A percentile compares a stretch with the other conserved stretches of the same genome.
Conservation (phyloP, 2,888 invertebrate genomes). For the Epinotia bilunana region DNA sequence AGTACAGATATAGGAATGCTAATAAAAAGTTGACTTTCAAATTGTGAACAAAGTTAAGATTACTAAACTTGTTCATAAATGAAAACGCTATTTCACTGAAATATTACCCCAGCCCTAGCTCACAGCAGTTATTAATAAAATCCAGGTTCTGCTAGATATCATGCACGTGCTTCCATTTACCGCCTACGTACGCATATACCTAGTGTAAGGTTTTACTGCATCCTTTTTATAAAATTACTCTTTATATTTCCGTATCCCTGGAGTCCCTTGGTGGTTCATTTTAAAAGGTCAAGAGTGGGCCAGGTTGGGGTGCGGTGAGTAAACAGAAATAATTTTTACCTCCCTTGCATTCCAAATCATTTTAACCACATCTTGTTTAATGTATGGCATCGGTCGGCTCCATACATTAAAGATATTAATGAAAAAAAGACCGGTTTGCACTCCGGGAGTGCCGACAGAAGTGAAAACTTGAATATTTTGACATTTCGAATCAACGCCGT, state of each 20-base stretch:
- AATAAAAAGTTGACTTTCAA: too few species aligned
- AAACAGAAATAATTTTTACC: not conserved
- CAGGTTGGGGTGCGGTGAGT: not conserved
- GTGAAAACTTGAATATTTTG: too few species aligned
- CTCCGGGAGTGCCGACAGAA: too few species aligned
- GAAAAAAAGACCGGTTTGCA: too few species aligned
- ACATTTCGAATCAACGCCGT: too few species aligned
- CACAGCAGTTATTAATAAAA: constrained; percentile 48
- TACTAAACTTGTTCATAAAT: not conserved
- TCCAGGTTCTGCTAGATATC: constrained; percentile 32
- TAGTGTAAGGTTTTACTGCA: not conserved
- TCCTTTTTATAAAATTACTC: constrained; percentile 6
- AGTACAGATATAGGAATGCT: too few species aligned
- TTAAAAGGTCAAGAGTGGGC: not conserved
- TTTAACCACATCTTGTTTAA: too few species aligned
- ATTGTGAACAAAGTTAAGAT: too few species aligned
- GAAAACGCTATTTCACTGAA: not conserved
- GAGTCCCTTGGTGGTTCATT: not conserved
- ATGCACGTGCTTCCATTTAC: constrained; percentile 50
- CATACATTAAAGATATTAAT: not conserved
- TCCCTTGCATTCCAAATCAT: too few species aligned
- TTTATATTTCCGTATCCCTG: not conserved
- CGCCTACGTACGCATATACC: constrained; percentile 47
- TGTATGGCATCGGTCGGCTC: not conserved
- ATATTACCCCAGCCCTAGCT: constrained; percentile 2